Percentiles rank a stretch among this genome's conserved stretches.
Conservation (phyloP, 1,140 invertebrate genomes). For the Plectrocnemia conspersa region DNA sequence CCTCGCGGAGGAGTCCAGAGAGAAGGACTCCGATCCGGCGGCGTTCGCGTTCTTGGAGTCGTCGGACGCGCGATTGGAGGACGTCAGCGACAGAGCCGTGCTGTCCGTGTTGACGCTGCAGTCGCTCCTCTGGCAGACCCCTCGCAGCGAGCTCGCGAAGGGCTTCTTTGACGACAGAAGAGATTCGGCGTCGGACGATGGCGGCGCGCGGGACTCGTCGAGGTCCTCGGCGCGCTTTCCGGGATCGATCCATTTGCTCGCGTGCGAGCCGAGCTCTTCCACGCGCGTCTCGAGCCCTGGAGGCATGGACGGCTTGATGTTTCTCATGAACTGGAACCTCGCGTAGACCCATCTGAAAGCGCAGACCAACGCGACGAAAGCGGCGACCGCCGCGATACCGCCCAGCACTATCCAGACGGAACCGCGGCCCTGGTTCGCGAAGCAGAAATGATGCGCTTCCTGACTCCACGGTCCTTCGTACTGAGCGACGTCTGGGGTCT, state of each 20-base stretch:
- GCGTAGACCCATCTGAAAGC: not conserved
- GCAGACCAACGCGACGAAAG: not conserved
- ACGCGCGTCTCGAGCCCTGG: constrained; percentile 41
- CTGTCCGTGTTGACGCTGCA: constrained; percentile 48
- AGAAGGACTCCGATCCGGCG: constrained; percentile 40
- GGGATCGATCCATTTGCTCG: constrained; percentile 39
- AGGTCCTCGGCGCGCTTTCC: constrained; percentile 37
- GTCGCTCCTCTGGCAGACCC: constrained; percentile 42
- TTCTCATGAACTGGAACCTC: constrained; percentile 45
- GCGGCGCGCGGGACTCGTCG: constrained; percentile 36
- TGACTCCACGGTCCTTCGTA: constrained; percentile 50
- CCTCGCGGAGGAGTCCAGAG: constrained; percentile 19
- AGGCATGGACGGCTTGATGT: constrained; percentile 45
- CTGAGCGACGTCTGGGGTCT: constrained; percentile 19
- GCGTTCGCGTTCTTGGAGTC: constrained; percentile 38
- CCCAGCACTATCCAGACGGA: not conserved
- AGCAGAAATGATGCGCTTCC: constrained; percentile 22
- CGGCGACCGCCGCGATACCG: not conserved
- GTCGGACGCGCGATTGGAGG: constrained; percentile 34
- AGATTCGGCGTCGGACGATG: constrained; percentile 41
- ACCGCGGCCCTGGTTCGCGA: not conserved
- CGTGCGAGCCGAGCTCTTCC: constrained; percentile 45
- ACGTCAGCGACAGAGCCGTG: constrained; percentile 44
- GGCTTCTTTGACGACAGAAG: constrained; percentile 42
- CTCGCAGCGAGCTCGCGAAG: constrained; percentile 34